Conservation (phyloP, 1,140 invertebrate species). For the Drosophila sulfurigaster region DNA sequence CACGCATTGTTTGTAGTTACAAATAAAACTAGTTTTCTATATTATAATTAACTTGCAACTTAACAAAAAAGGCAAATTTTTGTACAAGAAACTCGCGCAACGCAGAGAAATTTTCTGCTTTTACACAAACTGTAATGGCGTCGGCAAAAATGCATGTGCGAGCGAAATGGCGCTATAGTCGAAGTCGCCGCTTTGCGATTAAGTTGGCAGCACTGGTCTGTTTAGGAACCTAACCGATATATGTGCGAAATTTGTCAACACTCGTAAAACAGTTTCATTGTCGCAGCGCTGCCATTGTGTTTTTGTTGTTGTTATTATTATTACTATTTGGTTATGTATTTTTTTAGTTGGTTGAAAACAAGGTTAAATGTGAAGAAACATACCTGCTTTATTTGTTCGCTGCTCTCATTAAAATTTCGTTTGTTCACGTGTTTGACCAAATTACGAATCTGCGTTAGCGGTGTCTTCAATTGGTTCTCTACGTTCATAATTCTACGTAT, state of each 20-base stretch:
- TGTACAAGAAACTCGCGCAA: conserved; percentile 71
- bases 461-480: conserved; percentile 96
- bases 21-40: conserved; percentile 48
- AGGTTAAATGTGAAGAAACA: conserved; percentile 65
- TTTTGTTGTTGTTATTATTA: conserved; percentile 57
- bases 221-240: conserved; percentile 48
- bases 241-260: conserved; percentile 60
- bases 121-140: conserved; percentile 80
- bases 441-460: conserved; percentile 98
- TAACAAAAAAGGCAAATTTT: conserved; percentile 55
- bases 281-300: conserved; percentile 2
- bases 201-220: conserved; percentile 66
- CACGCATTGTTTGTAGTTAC: conserved; percentile 29
- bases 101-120: conserved; percentile 71
- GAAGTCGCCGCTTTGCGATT: conserved; percentile 86
- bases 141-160: conserved; percentile 78
- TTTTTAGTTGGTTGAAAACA: conserved; percentile 26
- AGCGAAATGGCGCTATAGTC: conserved; percentile 69
- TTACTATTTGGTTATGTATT: conserved; percentile 44
- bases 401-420: conserved; percentile 95
- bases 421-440: conserved; percentile 97
- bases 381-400: conserved; percentile 85
- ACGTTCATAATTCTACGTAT: conserved; percentile 96
- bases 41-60: conserved; percentile 65
- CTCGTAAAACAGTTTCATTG: conserved; percentile 42